Base-by-base conservation (phyloP, 92 coral and sea anemone genomes). In the Zoanthus gigantus region DNA sequence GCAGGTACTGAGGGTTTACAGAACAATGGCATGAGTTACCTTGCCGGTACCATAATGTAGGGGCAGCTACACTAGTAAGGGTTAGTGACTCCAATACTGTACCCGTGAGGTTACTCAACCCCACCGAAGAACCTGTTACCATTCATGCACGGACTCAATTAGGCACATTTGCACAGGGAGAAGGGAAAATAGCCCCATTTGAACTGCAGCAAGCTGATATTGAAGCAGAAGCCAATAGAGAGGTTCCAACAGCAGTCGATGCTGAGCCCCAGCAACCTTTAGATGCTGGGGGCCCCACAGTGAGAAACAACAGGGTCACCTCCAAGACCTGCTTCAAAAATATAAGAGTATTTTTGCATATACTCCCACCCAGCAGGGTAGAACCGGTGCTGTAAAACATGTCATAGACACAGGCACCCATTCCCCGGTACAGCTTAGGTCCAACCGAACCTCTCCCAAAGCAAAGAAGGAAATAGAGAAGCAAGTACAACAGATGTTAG, bases 381-480 rank as follows among this genome's bases (percentile, higher is more conserved):
- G 82, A 6, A 54, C 82, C 5, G 31, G 11, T 11, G 9, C 50
- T 0, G 82, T 53, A 13, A 31, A 53, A 29, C 82, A 76, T 30
- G 30, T 11, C n/a, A 76, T 53, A 0, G 82, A 76, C 56, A 50
- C 56, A 50, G 4, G 15, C 28, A 9, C 8, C 5, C 58, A 29
- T 6, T 10, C 30, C 7, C 68, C 82, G 0, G 67, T 50, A 8
- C 17, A 46, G 6, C 67, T 54, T 16, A 30, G 66, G 10, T 54
- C 79, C 9, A 48, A 46, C 30, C 86, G 81, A 7, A 75, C 90
- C 30, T 61, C 85, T 18, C 90, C 44, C 9, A 15, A 46, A 7
- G 74, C 71, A 44, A 75, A 75, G 3, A 54, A 28, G 15, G 66
- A 69, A 42, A 87, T 87, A 42, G 83, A 61, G 3, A 45, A 68